Evolutionary conservation across 1,140 invertebrate species (phyloP), one percentile per base, ranked within the genome.

Genomic region (Drosophila suzukii): DNA sequence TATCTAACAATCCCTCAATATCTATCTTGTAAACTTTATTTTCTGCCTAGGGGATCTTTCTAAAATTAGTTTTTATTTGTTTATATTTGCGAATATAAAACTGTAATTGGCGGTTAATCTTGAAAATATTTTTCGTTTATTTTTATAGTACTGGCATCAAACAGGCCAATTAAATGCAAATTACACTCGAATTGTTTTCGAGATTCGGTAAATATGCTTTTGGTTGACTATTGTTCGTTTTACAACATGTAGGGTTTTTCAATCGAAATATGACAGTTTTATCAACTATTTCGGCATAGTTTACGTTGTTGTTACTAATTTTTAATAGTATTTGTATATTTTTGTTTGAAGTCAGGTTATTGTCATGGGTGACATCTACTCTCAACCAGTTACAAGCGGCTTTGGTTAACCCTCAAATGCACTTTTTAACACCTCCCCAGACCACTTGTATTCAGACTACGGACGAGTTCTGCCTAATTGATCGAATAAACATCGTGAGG

Each of bases 341-440:
- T 41, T 41, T 8, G n/a, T n/a, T 41, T 13, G 10, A 51, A 70
- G 38, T 17, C 4, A 12, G 32, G 32, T 49, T 55, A 13, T 43
- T 61, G n/a, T 38, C 38, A 43, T 46, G 20, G 53, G 36, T 47
- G n/a, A 1, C 27, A 58, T 63, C 78, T 39, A 46, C 57, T 38
- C 38, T 17, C 27, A 88, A 70, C 79, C 54, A 67, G 82, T 82
- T 86, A 41, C 38, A 68, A 61, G 75, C 71, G 32, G 83, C 55
- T 77, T 72, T 15, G 30, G 61, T 55, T 71, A 57, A 56, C 58
- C 53, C 57, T 50, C 61, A 53, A 63, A 39, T 82, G 80, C 81
- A 76, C 60, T 58, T 38, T 60, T 86, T 86, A 86, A 59, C 82
- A 86, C 82, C 66, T 88, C 65, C 44, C 56, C 66, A 67, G 17